phyloP scores from a whole-genome alignment of 2,797 vertebrate species.

The Clarias laeviceps region DNA sequence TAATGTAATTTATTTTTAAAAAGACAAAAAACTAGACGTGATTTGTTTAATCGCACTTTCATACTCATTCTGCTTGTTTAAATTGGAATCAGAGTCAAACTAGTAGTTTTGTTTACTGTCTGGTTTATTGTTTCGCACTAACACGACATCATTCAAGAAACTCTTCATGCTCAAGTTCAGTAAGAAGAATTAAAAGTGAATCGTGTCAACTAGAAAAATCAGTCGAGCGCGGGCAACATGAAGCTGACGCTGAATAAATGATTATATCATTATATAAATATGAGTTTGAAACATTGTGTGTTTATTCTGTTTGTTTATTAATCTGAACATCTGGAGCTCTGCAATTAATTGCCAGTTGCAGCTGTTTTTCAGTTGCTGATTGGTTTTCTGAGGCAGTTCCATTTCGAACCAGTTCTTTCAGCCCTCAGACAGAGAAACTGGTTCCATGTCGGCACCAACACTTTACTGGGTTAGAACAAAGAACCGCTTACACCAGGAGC shows the following conservation, averaged over 20 bases:
- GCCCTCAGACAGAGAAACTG: too few relatives aligned
- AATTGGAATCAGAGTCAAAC: not conserved
- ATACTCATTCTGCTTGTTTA: not conserved
- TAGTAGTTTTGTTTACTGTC: not conserved
- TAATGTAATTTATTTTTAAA: not conserved
- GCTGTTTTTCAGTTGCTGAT: too few relatives aligned
- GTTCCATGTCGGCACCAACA: too few relatives aligned
- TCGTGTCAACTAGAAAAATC: not conserved
- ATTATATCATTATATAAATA: not conserved
- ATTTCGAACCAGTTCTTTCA: too few relatives aligned
- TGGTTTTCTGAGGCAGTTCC: too few relatives aligned
- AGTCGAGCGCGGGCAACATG: not conserved
- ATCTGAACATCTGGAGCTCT: not conserved
- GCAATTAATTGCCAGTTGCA: too few relatives aligned
- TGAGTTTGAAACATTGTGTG: not conserved
- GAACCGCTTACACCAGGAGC: too few relatives aligned
- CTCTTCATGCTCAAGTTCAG: not conserved
- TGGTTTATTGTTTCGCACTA: not conserved
- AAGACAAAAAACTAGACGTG: not conserved
- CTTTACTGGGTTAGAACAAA: too few relatives aligned
- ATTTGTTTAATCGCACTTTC: not conserved
- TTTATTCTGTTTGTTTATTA: not conserved
- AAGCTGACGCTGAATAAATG: not conserved
- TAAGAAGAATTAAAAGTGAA: not conserved
- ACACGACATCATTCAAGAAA: not conserved